A percentile compares a stretch with the other conserved stretches of the same genome.
Conservation (phyloP, 2,797 vertebrate genomes). For the Otolemur crassicaudatus region DNA sequence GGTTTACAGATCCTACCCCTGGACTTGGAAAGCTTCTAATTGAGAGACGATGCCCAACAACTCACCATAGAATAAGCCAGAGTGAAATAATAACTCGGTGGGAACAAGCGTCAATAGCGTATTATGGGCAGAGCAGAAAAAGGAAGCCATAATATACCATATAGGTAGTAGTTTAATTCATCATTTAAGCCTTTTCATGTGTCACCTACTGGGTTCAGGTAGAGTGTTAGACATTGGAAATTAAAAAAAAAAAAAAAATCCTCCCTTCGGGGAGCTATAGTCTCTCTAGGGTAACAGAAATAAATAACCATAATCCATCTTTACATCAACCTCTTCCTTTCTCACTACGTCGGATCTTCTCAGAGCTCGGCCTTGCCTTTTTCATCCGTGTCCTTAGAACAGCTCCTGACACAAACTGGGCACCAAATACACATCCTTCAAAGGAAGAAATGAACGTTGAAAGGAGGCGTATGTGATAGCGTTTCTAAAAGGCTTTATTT, state of each 20-base stretch:
- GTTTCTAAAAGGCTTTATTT: slow-evolving; percentile 48
- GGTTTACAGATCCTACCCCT: not conserved
- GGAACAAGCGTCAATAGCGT: not conserved
- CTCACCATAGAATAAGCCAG: not conserved
- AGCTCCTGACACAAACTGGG: not conserved
- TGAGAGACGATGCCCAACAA: not conserved
- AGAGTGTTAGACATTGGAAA: not conserved
- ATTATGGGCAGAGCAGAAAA: not conserved
- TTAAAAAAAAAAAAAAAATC: not conserved
- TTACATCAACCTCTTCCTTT: not conserved
- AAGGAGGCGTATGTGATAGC: not conserved
- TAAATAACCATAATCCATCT: not conserved
- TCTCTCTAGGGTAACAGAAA: not conserved
- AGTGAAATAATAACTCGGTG: not conserved
- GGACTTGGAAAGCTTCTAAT: not conserved
- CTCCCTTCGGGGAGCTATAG: not conserved
- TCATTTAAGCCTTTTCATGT: not conserved
- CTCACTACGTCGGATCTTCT: not conserved
- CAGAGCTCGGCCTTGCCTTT: not conserved
- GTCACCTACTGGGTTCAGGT: not conserved
- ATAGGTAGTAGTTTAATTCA: not conserved
- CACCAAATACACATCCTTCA: not conserved
- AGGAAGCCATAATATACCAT: not conserved
- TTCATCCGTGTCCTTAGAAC: not conserved
- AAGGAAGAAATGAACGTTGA: slow-evolving; percentile 3